phyloP scores from a whole-genome alignment of 2,797 vertebrate species.

The Sebastes cheni region DNA sequence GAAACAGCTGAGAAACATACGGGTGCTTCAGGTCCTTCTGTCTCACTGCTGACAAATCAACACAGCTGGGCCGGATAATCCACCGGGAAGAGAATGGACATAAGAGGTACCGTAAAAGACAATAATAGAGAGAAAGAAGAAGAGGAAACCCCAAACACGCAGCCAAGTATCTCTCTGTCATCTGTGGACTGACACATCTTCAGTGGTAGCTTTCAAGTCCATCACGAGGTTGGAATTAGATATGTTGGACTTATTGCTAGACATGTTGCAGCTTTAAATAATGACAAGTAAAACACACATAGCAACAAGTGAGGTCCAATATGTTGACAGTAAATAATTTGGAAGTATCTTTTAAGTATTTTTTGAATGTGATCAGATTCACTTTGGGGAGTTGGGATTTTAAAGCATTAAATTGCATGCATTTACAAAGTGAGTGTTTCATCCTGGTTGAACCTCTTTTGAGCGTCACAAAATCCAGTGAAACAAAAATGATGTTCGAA shows the following conservation, averaged over 20 bases:
- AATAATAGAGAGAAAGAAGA: neutral
- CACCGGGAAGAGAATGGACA: neutral
- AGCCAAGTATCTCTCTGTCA: neutral
- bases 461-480: neutral
- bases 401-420: neutral
- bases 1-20: conserved; percentile 12
- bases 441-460: neutral
- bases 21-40: conserved; percentile 22
- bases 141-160: conserved; percentile 1
- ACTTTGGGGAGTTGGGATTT: neutral
- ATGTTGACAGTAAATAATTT: neutral
- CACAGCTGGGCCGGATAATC: conserved; percentile 34
- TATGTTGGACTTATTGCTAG: neutral
- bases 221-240: neutral
- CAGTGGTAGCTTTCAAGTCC: neutral
- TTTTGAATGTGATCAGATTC: neutral
- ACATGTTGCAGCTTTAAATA: neutral
- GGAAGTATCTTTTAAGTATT: neutral
- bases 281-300: neutral
- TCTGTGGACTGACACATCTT: neutral
- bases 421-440: neutral
- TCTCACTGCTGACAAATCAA: conserved; percentile 11
- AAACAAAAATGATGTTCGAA: neutral
- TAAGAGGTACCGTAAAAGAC: conserved; percentile 2
- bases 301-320: neutral